phyloP scores from a whole-genome alignment of 2,113 vertebrate genomes.

The Ancistrus triradiatus region DNA sequence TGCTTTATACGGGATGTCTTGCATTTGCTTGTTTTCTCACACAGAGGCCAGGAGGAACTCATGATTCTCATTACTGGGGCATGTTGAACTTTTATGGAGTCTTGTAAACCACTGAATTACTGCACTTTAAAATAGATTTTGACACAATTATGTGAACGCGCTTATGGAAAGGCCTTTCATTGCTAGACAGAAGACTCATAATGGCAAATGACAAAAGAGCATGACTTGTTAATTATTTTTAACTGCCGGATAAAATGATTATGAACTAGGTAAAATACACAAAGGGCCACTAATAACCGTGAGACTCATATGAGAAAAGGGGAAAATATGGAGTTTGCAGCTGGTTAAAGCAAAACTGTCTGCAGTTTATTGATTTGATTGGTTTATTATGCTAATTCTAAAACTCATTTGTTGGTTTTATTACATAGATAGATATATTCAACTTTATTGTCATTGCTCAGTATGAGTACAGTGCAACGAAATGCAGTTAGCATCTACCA shows the following conservation, averaged over 20 bases:
- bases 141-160: conserved; percentile 70
- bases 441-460: too few species aligned
- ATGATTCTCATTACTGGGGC: conserved; percentile 66
- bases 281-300: conserved; percentile 48
- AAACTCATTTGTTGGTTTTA: too few species aligned
- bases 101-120: conserved; percentile 76
- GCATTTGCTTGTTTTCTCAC: conserved; percentile 20
- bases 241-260: conserved; percentile 72
- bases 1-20: conserved; percentile 15
- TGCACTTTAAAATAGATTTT: conserved; percentile 74
- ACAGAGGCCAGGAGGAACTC: conserved; percentile 62
- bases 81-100: conserved; percentile 73
- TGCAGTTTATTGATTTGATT: too few species aligned
- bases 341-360: too few species aligned
- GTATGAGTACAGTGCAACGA: too few species aligned
- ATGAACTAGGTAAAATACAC: conserved; percentile 66
- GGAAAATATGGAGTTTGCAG: too few species aligned
- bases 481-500: too few species aligned
- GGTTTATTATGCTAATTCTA: too few species aligned
- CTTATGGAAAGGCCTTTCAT: conserved; percentile 67
- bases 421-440: too few species aligned
- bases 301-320: conserved; percentile 46
- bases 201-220: conserved; percentile 69
- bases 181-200: conserved; percentile 60
- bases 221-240: conserved; percentile 76